Evolutionary conservation across 2,113 vertebrate species (phyloP).

Genomic region (Gnathonemus longibarbis): DNA sequence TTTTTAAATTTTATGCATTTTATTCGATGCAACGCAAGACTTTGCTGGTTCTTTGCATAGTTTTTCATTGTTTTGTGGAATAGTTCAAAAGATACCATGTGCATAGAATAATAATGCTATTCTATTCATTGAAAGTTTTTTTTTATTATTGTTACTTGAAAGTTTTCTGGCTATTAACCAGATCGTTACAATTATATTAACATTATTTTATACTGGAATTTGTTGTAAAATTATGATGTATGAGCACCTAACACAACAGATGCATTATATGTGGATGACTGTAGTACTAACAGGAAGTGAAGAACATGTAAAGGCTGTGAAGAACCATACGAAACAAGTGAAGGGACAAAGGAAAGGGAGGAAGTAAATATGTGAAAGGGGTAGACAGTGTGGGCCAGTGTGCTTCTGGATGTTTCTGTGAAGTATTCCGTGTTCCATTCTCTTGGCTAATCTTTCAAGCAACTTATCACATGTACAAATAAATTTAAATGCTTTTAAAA

Average conservation of each 20-base stretch:
- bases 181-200: conserved; percentile 64
- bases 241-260: neutral
- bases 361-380: neutral
- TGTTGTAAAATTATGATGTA: conserved; percentile 45
- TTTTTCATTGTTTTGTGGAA: conserved; percentile 53
- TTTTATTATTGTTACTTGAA: neutral
- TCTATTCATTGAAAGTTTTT: neutral
- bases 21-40: conserved; percentile 61
- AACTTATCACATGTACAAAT: neutral
- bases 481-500: neutral
- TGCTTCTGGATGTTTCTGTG: neutral
- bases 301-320: neutral
- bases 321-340: neutral
- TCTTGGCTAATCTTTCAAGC: neutral
- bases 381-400: neutral
- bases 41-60: conserved; percentile 55
- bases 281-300: neutral
- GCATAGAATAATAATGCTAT: neutral
- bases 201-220: conserved; percentile 54
- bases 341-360: neutral
- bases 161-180: conserved; percentile 52
- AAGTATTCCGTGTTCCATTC: neutral
- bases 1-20: conserved; percentile 49
- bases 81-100: conserved; percentile 65
- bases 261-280: neutral